Percentiles rank a stretch among this genome's conserved stretches.
phyloP scores from a whole-genome alignment of 2,797 vertebrate species.

The Amblyraja radiata region DNA sequence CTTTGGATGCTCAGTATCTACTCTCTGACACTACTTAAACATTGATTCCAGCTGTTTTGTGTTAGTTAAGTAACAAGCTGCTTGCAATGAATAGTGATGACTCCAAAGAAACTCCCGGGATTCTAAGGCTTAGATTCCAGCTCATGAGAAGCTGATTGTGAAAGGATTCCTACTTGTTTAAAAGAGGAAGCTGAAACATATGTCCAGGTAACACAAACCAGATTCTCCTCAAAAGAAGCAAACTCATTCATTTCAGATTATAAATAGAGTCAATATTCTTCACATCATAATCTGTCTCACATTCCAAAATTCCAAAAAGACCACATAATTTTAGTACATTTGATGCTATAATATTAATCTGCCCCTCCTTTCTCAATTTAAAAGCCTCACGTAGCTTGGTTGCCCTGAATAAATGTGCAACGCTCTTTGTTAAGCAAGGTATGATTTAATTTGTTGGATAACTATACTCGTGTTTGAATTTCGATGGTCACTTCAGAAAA shows the following conservation, averaged over 20 bases:
- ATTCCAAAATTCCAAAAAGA: not conserved
- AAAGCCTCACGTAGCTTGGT: not conserved
- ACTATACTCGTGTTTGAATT: not conserved
- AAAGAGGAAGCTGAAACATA: not conserved
- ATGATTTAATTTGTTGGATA: not conserved
- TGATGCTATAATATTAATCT: not conserved
- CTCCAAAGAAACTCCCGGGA: not conserved
- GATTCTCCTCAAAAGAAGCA: not conserved
- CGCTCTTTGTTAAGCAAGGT: not conserved
- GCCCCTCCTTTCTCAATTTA: not conserved
- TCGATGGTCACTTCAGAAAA: not conserved
- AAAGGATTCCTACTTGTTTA: not conserved
- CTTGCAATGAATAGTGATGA: not conserved
- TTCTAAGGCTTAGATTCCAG: not conserved
- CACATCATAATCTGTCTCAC: not conserved
- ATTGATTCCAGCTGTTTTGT: not conserved
- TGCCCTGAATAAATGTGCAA: not conserved
- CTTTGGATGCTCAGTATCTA: not conserved
- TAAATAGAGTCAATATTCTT: not conserved
- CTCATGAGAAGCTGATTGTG: not conserved
- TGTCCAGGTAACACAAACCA: constrained; percentile 12
- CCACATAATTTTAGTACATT: not conserved
- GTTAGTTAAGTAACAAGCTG: not conserved
- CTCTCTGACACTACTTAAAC: not conserved
- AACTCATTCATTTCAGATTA: not conserved